Evolutionary conservation across 2,888 invertebrate species (phyloP).

Genomic region (Aphelenchoides bicaudatus): DNA sequence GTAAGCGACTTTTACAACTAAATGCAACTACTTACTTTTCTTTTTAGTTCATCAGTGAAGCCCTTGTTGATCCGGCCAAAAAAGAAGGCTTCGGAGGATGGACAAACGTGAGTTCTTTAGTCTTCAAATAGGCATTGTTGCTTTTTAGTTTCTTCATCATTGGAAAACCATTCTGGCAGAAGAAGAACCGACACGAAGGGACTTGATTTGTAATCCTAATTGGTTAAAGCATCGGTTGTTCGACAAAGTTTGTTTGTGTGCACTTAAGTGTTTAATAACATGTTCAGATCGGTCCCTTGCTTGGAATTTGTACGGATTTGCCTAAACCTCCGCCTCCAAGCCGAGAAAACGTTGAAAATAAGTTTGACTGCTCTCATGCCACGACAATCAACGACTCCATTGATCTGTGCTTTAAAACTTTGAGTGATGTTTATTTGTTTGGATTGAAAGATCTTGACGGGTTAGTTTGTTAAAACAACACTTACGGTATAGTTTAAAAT

Average conservation of each 20-base stretch:
- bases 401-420: neutral
- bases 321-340: neutral
- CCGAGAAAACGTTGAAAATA: neutral
- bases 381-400: neutral
- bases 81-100: neutral
- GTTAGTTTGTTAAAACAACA: neutral
- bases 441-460: neutral
- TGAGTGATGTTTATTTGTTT: constrained; percentile 8
- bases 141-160: neutral
- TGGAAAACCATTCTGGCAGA: neutral
- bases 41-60: constrained; percentile 11
- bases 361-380: neutral
- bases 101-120: neutral
- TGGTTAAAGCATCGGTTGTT: constrained; percentile 18
- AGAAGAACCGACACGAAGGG: neutral
- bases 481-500: neutral
- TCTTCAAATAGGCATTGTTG: neutral
- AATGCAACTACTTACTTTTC: neutral
- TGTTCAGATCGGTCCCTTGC: constrained; percentile 12
- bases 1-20: neutral
- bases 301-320: constrained; percentile 10
- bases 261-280: neutral
- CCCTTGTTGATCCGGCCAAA: constrained; percentile 12
- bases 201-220: constrained; percentile 14
- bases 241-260: neutral